phyloP scores from a whole-genome alignment of 2,113 vertebrate species.

The Engraulis encrasicolus region DNA sequence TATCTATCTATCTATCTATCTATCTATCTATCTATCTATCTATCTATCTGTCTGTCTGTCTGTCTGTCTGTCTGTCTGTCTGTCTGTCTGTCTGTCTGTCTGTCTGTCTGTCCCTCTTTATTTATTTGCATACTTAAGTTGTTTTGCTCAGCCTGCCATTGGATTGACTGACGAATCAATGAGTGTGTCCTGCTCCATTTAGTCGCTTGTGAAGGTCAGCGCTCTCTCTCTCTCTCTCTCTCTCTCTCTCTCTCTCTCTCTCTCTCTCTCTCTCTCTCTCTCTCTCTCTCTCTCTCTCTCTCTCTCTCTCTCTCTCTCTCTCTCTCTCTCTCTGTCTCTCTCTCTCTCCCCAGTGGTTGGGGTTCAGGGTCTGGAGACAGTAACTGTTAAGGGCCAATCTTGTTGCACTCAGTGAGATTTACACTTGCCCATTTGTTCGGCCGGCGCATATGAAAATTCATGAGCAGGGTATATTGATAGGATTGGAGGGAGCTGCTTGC shows the following conservation, averaged over 20 bases:
- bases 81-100: neutral
- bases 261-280: no score
- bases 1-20: no score
- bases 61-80: no score
- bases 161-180: neutral
- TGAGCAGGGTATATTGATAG: neutral
- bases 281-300: no score
- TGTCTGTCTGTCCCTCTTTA: neutral
- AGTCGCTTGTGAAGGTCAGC: neutral
- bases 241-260: no score
- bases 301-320: no score
- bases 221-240: no score
- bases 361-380: neutral
- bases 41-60: no score
- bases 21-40: no score
- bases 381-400: neutral
- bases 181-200: neutral
- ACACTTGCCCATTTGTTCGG: neutral
- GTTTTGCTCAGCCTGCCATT: neutral
- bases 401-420: slow-evolving; percentile 1
- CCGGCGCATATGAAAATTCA: neutral
- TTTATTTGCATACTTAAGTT: neutral
- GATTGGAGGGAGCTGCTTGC: neutral
- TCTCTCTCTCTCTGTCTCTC: no score
- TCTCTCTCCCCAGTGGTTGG: neutral